Evolutionary conservation across 1,140 invertebrate species (phyloP), one percentile per base, ranked within the genome.

Genomic region (Sogatella furcifera): DNA sequence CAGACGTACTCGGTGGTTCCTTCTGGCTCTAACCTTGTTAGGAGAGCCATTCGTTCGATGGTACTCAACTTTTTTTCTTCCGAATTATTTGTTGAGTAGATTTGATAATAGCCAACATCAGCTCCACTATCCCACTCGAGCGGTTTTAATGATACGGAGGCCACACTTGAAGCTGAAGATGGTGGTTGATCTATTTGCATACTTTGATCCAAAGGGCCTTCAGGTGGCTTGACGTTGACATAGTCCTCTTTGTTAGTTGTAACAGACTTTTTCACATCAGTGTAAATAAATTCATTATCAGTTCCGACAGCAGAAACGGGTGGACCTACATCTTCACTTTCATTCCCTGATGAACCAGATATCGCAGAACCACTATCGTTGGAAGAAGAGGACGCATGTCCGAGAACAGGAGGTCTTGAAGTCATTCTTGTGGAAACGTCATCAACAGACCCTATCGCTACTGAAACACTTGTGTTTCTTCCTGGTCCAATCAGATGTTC

Each of bases 41-140:
- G 57, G 17, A 59, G 41, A 21, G 70, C 80, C 63, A 83, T 75
- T 62, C 78, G 77, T 69, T 83, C 81, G 59, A 83, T 73, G 4
- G 80, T 81, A 64, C 80, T 81, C 2, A 82, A 63, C 11, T 42
- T 24, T 5, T 31, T 10, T 38, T 53, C 55, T 4, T 31, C 42
- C 46, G 15, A 46, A 58, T 21, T 58, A 24, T 14, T 24, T 31
- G 43, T 14, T 13, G 14, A 19, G 53, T 52, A 55, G 34, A 41
- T 49, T 68, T 76, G 62, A 63, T 78, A 69, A 72, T 89, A 89
- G 5, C 85, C 86, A 43, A 88, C 85, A 73, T 89, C 86, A 6
- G 84, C 86, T 55, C 84, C 79, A 60, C 82, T 87, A 69, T 88
- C 85, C 86, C 86, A 88, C 73, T 88, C 85, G 2, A 88, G 69